phyloP scores from a whole-genome alignment of 2,888 invertebrate species.

The Apodemia duryi region DNA sequence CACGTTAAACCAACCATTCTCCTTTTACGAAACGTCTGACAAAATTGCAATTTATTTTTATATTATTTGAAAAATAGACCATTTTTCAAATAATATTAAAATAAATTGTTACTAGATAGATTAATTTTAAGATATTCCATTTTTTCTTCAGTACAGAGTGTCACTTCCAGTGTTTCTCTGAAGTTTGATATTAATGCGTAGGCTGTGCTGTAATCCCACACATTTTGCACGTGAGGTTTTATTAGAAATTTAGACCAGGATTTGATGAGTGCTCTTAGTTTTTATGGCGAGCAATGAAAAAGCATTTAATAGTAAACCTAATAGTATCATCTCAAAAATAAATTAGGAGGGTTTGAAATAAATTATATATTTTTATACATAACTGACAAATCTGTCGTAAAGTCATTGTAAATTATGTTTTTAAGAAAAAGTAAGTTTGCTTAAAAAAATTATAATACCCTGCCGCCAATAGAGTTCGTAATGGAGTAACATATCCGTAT shows the following conservation, averaged over 20 bases:
- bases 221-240: conserved; percentile 58
- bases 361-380: too few species aligned
- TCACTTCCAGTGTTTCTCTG: conserved; percentile 39
- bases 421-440: too few species aligned
- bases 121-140: neutral
- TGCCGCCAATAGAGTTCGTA: too few species aligned
- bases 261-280: conserved; percentile 54
- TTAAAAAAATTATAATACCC: too few species aligned
- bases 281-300: conserved; percentile 42
- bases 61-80: too few species aligned
- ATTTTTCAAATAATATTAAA: too few species aligned
- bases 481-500: too few species aligned
- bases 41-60: too few species aligned
- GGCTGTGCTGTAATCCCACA: conserved; percentile 61
- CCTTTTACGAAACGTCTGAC: too few species aligned
- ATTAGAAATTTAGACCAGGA: conserved; percentile 73
- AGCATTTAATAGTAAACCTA: neutral
- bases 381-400: too few species aligned
- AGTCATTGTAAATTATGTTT: too few species aligned
- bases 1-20: too few species aligned
- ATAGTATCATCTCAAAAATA: neutral
- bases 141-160: conserved; percentile 1
- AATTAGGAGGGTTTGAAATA: neutral
- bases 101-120: neutral
- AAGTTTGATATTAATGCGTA: conserved; percentile 53